Evolutionary conservation across 2,888 invertebrate genomes (phyloP).

Genomic region (Melipona beecheii): DNA sequence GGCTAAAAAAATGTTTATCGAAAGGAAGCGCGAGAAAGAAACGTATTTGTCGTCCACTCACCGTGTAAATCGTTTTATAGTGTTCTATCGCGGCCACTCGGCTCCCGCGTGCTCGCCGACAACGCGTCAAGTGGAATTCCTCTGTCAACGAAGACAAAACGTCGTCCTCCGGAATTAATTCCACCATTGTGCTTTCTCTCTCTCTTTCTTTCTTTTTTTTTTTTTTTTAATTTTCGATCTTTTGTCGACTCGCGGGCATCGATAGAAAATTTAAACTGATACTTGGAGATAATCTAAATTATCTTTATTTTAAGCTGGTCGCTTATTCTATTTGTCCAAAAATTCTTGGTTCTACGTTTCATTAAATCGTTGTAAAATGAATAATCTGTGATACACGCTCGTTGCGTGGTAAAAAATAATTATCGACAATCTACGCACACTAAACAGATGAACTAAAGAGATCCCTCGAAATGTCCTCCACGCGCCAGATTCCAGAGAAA

Average conservation of each 20-base stretch:
- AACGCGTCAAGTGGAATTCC: conserved; percentile 19
- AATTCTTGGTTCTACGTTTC: too few species aligned
- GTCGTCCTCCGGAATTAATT: conserved; percentile 18
- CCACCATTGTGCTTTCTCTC: not conserved
- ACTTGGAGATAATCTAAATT: not conserved
- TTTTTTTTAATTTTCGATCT: not conserved
- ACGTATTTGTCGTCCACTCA: conserved; percentile 38
- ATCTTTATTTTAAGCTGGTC: too few species aligned
- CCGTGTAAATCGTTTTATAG: conserved; percentile 40
- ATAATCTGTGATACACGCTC: too few species aligned
- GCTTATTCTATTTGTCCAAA: too few species aligned
- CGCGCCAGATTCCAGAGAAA: not conserved
- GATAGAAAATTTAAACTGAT: not conserved
- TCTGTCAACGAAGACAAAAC: conserved; percentile 1
- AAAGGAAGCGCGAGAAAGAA: conserved; percentile 31
- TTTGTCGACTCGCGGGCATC: not conserved
- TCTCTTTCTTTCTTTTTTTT: too few species aligned
- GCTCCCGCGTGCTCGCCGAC: not conserved
- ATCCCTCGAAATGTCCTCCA: not conserved
- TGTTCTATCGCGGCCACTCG: not conserved
- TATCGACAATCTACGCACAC: conserved; percentile 1
- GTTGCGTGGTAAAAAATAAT: not conserved
- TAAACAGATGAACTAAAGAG: not conserved
- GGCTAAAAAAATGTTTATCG: conserved; percentile 58
- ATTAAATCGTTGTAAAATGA: too few species aligned